Base-by-base conservation (phyloP, 2,888 invertebrate genomes). In the Alitta virens region DNA sequence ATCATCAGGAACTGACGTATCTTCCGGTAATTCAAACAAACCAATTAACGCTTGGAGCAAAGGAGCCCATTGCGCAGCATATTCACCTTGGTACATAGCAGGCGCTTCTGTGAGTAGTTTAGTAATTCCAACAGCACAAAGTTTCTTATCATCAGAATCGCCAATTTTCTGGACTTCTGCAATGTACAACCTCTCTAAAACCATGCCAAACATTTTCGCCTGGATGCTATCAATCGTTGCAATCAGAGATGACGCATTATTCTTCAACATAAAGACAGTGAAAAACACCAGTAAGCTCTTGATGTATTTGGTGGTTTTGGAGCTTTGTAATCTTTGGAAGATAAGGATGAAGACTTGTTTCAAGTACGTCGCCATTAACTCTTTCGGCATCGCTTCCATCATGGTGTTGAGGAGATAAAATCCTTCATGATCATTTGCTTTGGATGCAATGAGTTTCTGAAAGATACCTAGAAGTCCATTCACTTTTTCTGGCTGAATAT, bases 361-460 rank as follows among this genome's bases (percentile, higher is more conserved):
- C 78, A 91, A 86, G 81, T 88, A 94, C 24, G 87, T 87, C 59
- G 88, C 86, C 78, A 96, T 84, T 55, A 88, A 86, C 21, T 88
- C 86, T 63, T 86, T 85, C 67, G 93, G 90, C 75, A 94, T 89
- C 77, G 91, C 87, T 77, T 89, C 89, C 51, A 98, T 86, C 74
- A 99, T 87, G 52, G 88, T 88, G 77, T 93, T 91, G 70, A 99
- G 87, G 12, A 99, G 85, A 75, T 91, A 88, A 82, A 99, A 97
- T 5, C 97, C 98, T 82, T 98, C 94, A 75, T 95, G 94, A 81
- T 99, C 98, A 78, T 97, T 92, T 0, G 89, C 86, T 83, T 94
- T 96, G 0, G 96, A 96, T 0, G 95, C 92, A 67, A 98, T 91
- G 76, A 99, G 85, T 82, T 98, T 96, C 81, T 98, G 97, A 83